Evolutionary conservation across 23 tunicate genomes (phyloP), one percentile per base, ranked within the genome.

Genomic region (Phallusia fumigata): DNA sequence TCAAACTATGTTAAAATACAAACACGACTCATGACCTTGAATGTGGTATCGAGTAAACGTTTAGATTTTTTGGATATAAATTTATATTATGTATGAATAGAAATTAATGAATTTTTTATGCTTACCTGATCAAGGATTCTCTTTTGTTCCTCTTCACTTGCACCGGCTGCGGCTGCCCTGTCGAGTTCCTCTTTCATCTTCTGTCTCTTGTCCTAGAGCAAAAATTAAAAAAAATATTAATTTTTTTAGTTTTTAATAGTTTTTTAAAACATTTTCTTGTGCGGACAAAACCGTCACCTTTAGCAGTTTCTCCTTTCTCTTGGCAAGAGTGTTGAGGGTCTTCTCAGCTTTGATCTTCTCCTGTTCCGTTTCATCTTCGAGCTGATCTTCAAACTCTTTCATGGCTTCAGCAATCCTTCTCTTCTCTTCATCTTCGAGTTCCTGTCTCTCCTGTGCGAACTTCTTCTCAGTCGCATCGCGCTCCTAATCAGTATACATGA

Each of bases 101-200:
- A 32, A 33, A 33, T 12, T 12, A 32, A 76, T 15, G 31, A 76
- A 22, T 15, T 19, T 76, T 30, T 76, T 76, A 12, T 32, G 45
- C 31, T 45, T 11, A 94, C 98, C 86, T 94, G 94, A 19, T 94
- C 95, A 51, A 94, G 52, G 32, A 94, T 94, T 76, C 80, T 85
- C 77, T 79, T 78, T 30, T 84, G 89, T 52, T 94, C 98, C 80
- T 94, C 98, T 52, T 94, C 94, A 50, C 98, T 94, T 31, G 98
- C 98, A 47, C 98, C 98, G 21, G 87, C 93, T 18, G 98, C 88
- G 18, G 93, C 88, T 11, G 98, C 98, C 64, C 94, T 69, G 16
- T 94, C 88, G 30, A 94, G 36, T 73, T 94, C 98, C 74, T 86
- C 90, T 47, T 82, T 72, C 86, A 88, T 89, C 79, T 86, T 86